Percentiles rank a stretch among this genome's conserved stretches.
phyloP scores from a whole-genome alignment of 2,797 vertebrate genomes.

The Lateolabrax maculatus region DNA sequence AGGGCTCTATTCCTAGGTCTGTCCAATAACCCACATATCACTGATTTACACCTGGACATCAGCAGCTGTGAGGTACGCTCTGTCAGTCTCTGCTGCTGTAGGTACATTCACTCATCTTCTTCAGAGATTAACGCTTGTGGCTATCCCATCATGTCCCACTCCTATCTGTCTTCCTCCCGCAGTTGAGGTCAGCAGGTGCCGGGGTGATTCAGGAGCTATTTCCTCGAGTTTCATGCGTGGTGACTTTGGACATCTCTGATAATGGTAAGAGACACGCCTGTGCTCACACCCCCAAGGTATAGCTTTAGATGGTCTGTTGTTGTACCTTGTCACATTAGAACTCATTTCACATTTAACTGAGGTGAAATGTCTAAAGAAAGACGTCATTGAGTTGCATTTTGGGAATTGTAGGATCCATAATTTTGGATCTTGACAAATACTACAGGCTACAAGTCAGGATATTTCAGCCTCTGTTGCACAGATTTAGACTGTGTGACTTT shows the following conservation, averaged over 20 bases:
- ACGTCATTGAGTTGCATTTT: neutral
- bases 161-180: slow-evolving; percentile 60
- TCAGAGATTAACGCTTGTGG: slow-evolving; percentile 39
- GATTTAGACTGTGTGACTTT: neutral
- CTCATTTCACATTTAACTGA: neutral
- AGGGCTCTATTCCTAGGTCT: slow-evolving; percentile 93
- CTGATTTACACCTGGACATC: slow-evolving; percentile 93
- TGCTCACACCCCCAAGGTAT: neutral
- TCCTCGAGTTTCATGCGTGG: slow-evolving; percentile 88
- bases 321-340: neutral
- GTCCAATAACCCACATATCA: slow-evolving; percentile 93
- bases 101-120: slow-evolving; percentile 45
- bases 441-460: neutral
- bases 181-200: slow-evolving; percentile 92
- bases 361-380: neutral
- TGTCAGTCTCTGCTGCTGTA: slow-evolving; percentile 16
- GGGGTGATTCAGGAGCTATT: slow-evolving; percentile 92
- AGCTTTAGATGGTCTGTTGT: neutral
- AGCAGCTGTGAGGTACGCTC: slow-evolving; percentile 91
- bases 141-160: slow-evolving; percentile 44
- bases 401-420: neutral
- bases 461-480: neutral
- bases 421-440: neutral
- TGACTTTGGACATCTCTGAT: slow-evolving; percentile 92
- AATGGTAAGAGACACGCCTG: slow-evolving; percentile 84